Percentiles rank a stretch among this genome's conserved stretches.
Conservation (phyloP, 2,888 invertebrate genomes). For the Diarsia mendica region DNA sequence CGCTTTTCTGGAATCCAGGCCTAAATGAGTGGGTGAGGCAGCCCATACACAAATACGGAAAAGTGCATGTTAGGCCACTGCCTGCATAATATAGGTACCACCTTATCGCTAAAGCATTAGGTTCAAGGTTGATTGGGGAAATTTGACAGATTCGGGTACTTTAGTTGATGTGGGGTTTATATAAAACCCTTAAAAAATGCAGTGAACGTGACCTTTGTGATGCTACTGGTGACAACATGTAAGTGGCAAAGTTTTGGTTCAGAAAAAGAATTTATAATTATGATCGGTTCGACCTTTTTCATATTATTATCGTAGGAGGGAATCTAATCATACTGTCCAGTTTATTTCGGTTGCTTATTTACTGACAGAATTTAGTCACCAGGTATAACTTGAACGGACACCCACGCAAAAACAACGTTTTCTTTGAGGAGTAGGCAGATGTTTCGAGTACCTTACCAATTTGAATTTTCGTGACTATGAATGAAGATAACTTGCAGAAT, state of each 20-base stretch:
- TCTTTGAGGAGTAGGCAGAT: not conserved
- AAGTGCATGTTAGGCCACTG: not conserved
- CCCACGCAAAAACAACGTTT: slow-evolving; percentile 18
- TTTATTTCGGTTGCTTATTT: not conserved
- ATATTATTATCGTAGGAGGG: not conserved
- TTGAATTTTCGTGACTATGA: slow-evolving; percentile 11
- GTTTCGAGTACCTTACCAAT: slow-evolving; percentile 11
- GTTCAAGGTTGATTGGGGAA: no score
- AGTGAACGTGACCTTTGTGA: not conserved
- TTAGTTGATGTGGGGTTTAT: no score
- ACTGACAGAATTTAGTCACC: not conserved
- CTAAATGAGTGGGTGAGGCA: not conserved
- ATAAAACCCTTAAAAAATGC: not conserved
- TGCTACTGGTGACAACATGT: not conserved
- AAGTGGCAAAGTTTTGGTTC: not conserved
- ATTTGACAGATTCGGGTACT: no score
- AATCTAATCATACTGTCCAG: not conserved
- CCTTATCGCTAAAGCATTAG: no score
- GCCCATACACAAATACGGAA: not conserved
- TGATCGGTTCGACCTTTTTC: not conserved
- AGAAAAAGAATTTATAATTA: not conserved
- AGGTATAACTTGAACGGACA: not conserved
- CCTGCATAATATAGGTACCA: no score
- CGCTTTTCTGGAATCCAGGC: no score
- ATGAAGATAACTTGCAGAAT: not conserved